Base-by-base conservation (phyloP, 2,797 vertebrate species). In the Paguma larvata region DNA sequence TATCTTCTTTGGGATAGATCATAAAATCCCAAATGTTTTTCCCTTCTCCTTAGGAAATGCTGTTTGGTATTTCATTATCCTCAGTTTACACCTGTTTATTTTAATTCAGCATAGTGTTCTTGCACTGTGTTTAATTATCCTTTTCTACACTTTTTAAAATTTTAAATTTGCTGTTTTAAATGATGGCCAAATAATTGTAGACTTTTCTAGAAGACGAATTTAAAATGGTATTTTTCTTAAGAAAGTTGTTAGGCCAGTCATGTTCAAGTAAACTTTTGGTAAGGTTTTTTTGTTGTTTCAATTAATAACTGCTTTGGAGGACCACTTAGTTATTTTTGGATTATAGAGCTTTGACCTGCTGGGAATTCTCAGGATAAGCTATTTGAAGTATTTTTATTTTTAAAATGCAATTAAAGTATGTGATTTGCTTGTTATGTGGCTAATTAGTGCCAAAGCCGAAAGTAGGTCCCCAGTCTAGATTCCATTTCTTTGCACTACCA, bases 181-280 rank as follows among this genome's bases (percentile, higher is more conserved):
- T 73, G 14, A 67, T 96, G 70, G n/a, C 51, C 18, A 44, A 38
- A 79, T 65, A 79, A 80, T 96, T 70, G 25, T 77, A 90, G 75
- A 72, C 2, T 92, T 67, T 87, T 84, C 46, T 73, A 68, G 41
- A 94, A 89, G 67, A 51, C 51, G 86, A 63, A 14, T 48, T 90
- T 91, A 87, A 96, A 62, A 41, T 85, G 30, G 6, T 65, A 4
- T 85, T 97, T 97, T 89, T 70, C 62, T 65, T 78, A 38, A 86
- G 44, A 73, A 41, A 44, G 18, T 63, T 93, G 56, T 89, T 86
- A 91, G 94, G 18, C 19, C 11, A 84, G 4, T 91, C 59, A 32
- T 56, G 2, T 91, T 56, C 77, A 89, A 85, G 5, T 77, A 59
- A 53, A 80, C 1, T 63, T 53, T 79, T 38, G 9, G 23, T 87